phyloP scores from a whole-genome alignment of 2,797 vertebrate genomes.

The Hydrophis major region DNA sequence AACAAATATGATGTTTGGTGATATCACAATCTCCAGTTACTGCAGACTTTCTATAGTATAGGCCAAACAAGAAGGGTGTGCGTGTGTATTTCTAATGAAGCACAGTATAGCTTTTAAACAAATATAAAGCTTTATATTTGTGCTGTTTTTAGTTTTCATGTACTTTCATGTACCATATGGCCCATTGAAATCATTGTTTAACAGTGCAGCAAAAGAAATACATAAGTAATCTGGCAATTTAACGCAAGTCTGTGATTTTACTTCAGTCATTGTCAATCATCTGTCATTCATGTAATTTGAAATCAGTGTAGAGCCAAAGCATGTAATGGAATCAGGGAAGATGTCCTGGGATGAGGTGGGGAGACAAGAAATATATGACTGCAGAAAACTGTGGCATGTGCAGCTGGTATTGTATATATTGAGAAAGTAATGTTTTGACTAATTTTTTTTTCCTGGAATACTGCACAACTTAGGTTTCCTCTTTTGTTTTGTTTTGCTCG shows the following conservation, averaged over 20 bases:
- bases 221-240: constrained; percentile 70
- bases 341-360: constrained; percentile 53
- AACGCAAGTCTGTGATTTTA: constrained; percentile 63
- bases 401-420: constrained; percentile 29
- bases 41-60: constrained; percentile 65
- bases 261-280: constrained; percentile 73
- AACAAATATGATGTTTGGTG: constrained; percentile 54
- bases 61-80: constrained; percentile 65
- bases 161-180: constrained; percentile 70
- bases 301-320: constrained; percentile 68
- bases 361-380: constrained; percentile 37
- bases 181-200: constrained; percentile 72
- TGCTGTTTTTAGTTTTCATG: constrained; percentile 71
- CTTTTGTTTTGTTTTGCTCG: not conserved
- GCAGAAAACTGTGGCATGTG: not conserved
- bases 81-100: constrained; percentile 66
- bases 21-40: constrained; percentile 64
- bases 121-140: constrained; percentile 60
- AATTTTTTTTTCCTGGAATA: constrained; percentile 14
- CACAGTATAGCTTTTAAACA: constrained; percentile 69
- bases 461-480: not conserved
- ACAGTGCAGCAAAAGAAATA: constrained; percentile 66
- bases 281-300: constrained; percentile 60
- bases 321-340: constrained; percentile 54
- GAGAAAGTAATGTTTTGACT: constrained; percentile 15